Base-by-base conservation (phyloP, 2,888 invertebrate species). In the Cephus runcator region DNA sequence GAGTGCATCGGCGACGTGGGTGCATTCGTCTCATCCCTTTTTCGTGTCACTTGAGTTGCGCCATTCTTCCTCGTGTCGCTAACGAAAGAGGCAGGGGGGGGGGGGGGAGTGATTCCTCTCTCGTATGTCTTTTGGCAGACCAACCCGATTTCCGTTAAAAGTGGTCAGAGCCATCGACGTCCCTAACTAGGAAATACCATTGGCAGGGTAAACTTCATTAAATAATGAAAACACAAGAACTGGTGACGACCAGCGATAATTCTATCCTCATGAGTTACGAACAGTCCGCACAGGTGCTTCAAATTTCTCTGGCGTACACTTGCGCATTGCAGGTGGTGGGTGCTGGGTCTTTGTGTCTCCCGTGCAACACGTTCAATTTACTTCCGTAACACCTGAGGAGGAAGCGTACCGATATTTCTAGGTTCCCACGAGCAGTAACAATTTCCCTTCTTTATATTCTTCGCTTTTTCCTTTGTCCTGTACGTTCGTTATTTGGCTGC, bases 1-100 rank as follows among this genome's bases (percentile, higher is more conserved):
- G 89, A 91, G 91, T 90, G 90, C 90, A 89, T 85, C 85, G 85
- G 81, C 87, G 87, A 88, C 87, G 87, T 87, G 83, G 40, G 82
- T 84, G 87, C 90, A 90, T 90, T 87, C 88, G 87, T 90, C 89
- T 71, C 71, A 33, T 31, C 71, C 31, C 71, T 71, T 71, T 71
- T 71, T 71, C 31, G 71, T 71, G 71, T 71, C 71, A 12, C 71
- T 71, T 33, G 31, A 33, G 34, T 34, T 34, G 31, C 34, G 31
- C 73, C 73, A 23, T 34, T 34, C 33, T 73, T 23, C 34, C 73
- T 34, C 34, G 4, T 34, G 11, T 3, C 73, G 23, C 40, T 56
- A 23, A 56, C 40, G 40, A 56, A 56, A 15, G 15, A 4, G 40
- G 1, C 4, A 40, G 40, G 0, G 40, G 15, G 0, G 33, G 0